Conservation (phyloP, 2,797 vertebrate species). For the Emydoidea blandingii region DNA sequence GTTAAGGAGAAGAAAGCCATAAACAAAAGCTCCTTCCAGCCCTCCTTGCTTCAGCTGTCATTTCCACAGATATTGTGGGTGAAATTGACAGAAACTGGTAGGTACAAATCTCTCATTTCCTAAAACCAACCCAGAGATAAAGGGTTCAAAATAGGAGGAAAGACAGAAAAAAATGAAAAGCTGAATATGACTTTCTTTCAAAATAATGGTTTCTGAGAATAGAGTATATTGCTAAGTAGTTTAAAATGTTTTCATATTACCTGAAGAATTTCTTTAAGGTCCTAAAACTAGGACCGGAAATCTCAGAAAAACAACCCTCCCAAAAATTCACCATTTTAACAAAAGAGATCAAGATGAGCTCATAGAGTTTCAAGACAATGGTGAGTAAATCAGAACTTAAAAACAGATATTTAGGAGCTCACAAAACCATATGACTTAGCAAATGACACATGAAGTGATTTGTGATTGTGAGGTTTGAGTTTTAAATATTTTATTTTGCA, state of each 20-base stretch:
- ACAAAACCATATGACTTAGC: neutral
- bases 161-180: conserved; percentile 9
- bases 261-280: neutral
- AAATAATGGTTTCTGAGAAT: neutral
- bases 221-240: neutral
- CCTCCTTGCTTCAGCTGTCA: conserved; percentile 33
- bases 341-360: neutral
- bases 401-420: neutral
- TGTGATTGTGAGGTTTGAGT: neutral
- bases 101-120: conserved; percentile 62
- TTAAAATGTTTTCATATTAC: neutral
- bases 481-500: neutral
- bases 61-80: conserved; percentile 34
- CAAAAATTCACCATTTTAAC: neutral
- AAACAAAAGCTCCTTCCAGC: conserved; percentile 50
- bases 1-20: neutral
- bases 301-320: neutral
- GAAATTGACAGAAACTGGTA: conserved; percentile 48
- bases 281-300: neutral
- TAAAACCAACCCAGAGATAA: neutral
- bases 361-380: neutral
- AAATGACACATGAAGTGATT: neutral
- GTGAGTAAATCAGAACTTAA: neutral
- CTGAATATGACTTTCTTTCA: neutral
- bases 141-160: neutral